phyloP scores from a whole-genome alignment of 2,888 invertebrate species.

The Orchestes rusci region DNA sequence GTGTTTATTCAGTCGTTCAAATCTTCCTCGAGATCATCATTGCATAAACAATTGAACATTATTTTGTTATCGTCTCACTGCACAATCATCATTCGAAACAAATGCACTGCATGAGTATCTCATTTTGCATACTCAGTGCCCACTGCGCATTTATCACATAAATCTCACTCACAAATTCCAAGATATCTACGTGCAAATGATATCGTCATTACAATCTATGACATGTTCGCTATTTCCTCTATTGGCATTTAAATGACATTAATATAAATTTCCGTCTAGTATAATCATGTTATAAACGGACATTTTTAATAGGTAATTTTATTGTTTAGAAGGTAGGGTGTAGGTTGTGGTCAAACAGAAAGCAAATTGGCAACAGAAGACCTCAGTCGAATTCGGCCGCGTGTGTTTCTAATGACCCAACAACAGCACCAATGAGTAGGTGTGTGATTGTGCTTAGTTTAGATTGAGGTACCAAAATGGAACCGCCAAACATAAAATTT shows the following conservation, averaged over 20 bases:
- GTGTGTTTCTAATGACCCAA: conserved; percentile 5
- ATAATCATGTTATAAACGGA: conserved; percentile 33
- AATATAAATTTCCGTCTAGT: conserved; percentile 33
- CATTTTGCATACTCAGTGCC: too few relatives aligned
- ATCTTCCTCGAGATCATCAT: too few relatives aligned
- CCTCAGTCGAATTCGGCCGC: conserved; percentile 11
- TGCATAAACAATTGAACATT: too few relatives aligned
- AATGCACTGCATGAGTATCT: too few relatives aligned
- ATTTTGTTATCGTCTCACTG: too few relatives aligned
- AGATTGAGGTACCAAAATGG: conserved; percentile 4
- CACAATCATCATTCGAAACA: too few relatives aligned
- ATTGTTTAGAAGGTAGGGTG: conserved; percentile 23
- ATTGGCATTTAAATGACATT: conserved; percentile 26
- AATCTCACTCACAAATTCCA: too few relatives aligned
- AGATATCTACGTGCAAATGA: too few relatives aligned
- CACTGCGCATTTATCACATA: too few relatives aligned
- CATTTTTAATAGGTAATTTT: conserved; percentile 31
- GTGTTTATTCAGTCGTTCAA: too few relatives aligned
- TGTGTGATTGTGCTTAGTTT: conserved; percentile 12
- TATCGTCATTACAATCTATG: conserved; percentile 15
- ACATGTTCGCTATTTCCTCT: conserved; percentile 19
- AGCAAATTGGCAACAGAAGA: conserved; percentile 9
- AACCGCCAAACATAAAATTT: conserved; percentile 18
- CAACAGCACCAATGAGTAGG: conserved; percentile 6
- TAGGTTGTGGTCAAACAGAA: conserved; percentile 16